Base-by-base conservation (phyloP, 2,888 invertebrate species). In the Apantesis nais region DNA sequence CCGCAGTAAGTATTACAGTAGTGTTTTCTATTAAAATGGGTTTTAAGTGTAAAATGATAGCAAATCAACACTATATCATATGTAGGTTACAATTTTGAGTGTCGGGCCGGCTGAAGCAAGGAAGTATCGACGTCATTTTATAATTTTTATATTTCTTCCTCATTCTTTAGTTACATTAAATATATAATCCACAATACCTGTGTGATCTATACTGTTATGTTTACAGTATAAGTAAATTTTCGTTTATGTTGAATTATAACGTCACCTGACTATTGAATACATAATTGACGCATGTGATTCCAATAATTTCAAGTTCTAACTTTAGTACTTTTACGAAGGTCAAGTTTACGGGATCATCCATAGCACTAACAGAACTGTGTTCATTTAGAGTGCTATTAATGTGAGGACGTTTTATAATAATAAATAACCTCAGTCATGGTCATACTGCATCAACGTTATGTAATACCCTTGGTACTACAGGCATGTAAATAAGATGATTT, bases 341-440 rank as follows among this genome's bases (percentile, higher is more conserved):
- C 93, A 93, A 94, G 93, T 92, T 93, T 91, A 92, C 81, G 90
- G 88, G 78, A 84, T 74, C 69, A 70, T 70, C 71, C 37, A 58
- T 72, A 67, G 37, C n/a, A 66, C 48, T 71, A 65, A 29, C 16
- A 31, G 68, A 64, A 52, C n/a, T 65, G 68, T 58, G 58, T 65
- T 71, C 69, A 72, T 64, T 63, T 74, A 41, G 44, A 67, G 62
- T 37, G 34, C 61, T 65, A 63, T 61, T 34, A 37, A 52, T 66
- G 44, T 55, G 62, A 68, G 55, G 67, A 70, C 55, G 48, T 70
- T 67, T 37, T 66, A 71, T 52, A 37, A 64, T 29, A 37, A 66
- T 74, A 52, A 67, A 69, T 67, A 78, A 67, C 68, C 70, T 71
- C 67, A 73, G 73, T 75, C 69, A 71, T 70, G 74, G 73, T 75